These are phyloP conservation scores for Galleria mellonella DNA, from an alignment of 1,140 invertebrate genomes.

Conservation along the genomic window DNA sequence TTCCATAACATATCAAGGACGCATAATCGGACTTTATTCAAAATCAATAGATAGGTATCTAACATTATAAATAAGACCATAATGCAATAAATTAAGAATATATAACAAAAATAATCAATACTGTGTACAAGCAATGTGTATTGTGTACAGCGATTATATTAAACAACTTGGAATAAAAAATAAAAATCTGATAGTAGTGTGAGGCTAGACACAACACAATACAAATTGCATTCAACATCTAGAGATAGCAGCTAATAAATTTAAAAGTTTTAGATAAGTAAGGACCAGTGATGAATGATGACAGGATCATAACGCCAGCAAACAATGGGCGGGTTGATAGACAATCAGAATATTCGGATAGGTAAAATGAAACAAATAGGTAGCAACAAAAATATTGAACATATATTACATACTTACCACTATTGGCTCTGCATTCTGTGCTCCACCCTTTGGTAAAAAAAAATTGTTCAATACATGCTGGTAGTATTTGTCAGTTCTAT, in stretches of 20 bases:
- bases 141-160: constrained; percentile 23
- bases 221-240: constrained; percentile 56
- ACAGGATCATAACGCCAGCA: constrained; percentile 1
- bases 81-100: constrained; percentile 5
- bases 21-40: no score
- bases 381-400: constrained; percentile 24
- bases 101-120: constrained; percentile 2
- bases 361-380: constrained; percentile 21
- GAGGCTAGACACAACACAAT: constrained; percentile 27
- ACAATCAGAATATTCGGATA: no score
- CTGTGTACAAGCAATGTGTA: constrained; percentile 31
- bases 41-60: constrained; percentile 1
- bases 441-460: constrained; percentile 84
- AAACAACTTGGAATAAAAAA: constrained; percentile 20
- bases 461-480: constrained; percentile 39
- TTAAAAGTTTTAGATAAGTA: constrained; percentile 21
- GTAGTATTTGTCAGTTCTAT: neutral
- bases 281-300: constrained; percentile 18
- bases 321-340: no score
- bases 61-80: constrained; percentile 8
- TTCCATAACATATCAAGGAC: no score
- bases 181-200: constrained; percentile 13
- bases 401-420: constrained; percentile 84
- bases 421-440: constrained; percentile 93
- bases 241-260: constrained; percentile 69